phyloP scores from a whole-genome alignment of 1,140 invertebrate genomes.

The Papilio dardanus region DNA sequence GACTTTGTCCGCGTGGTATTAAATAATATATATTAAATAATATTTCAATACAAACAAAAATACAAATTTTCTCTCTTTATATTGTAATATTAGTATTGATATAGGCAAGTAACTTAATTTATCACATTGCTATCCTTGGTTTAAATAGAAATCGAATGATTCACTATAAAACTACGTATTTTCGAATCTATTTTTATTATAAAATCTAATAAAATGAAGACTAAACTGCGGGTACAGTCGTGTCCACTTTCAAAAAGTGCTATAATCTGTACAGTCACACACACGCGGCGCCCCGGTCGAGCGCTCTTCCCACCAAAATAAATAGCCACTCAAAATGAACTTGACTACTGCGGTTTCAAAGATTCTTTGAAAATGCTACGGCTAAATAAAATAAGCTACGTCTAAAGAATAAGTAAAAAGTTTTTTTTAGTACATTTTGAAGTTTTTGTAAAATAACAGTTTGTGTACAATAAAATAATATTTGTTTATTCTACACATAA shows the following conservation, averaged over 20 bases:
- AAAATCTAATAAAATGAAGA: neutral
- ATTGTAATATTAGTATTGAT: no score
- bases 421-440: neutral
- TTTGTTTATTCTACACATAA: neutral
- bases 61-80: no score
- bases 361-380: neutral
- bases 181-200: no score
- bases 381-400: neutral
- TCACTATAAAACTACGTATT: no score
- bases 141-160: no score
- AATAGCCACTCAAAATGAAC: neutral
- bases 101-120: no score
- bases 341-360: neutral
- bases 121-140: no score
- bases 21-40: no score
- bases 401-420: neutral
- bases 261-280: conserved; percentile 6
- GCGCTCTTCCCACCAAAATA: neutral
- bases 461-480: neutral
- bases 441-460: neutral
- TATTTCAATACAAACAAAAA: no score
- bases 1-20: no score
- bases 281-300: neutral
- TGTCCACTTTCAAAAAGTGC: neutral
- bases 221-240: conserved; percentile 10